Percentiles rank a stretch among this genome's conserved stretches.
phyloP scores from a whole-genome alignment of 2,888 invertebrate species.

The Mythimna albipuncta region DNA sequence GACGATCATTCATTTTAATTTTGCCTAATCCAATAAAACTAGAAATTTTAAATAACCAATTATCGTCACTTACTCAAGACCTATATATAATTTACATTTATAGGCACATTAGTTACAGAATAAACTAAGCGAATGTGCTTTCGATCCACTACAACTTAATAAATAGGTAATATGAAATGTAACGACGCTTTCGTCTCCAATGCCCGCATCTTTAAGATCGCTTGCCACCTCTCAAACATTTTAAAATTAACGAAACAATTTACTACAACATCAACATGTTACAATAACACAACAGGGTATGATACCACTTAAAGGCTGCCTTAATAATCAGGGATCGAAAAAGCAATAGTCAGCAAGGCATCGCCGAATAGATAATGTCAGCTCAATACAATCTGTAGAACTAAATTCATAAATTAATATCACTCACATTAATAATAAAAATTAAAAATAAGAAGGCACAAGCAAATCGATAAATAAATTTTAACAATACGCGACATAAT shows the following conservation, averaged over 20 bases:
- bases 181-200: conserved; percentile 83
- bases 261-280: conserved; percentile 83
- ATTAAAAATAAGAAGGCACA: conserved; percentile 89
- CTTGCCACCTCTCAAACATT: conserved; percentile 80
- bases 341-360: conserved; percentile 84
- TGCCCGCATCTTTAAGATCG: conserved; percentile 86
- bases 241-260: conserved; percentile 82
- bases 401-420: conserved; percentile 89
- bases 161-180: conserved; percentile 81
- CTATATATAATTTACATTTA: conserved; percentile 90
- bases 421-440: conserved; percentile 86
- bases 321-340: conserved; percentile 82
- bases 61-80: conserved; percentile 86
- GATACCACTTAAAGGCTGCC: conserved; percentile 78
- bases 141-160: conserved; percentile 88
- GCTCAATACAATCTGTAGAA: conserved; percentile 80
- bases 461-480: conserved; percentile 88
- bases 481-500: conserved; percentile 82
- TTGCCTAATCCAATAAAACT: conserved; percentile 77
- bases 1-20: conserved; percentile 74
- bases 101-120: conserved; percentile 90
- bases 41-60: conserved; percentile 84
- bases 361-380: conserved; percentile 83
- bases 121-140: conserved; percentile 88
- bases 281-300: conserved; percentile 79